A percentile compares a stretch with the other conserved stretches of the same genome.
Evolutionary conservation across 2,888 invertebrate species (phyloP).

Genomic region (Carcina quercana): DNA sequence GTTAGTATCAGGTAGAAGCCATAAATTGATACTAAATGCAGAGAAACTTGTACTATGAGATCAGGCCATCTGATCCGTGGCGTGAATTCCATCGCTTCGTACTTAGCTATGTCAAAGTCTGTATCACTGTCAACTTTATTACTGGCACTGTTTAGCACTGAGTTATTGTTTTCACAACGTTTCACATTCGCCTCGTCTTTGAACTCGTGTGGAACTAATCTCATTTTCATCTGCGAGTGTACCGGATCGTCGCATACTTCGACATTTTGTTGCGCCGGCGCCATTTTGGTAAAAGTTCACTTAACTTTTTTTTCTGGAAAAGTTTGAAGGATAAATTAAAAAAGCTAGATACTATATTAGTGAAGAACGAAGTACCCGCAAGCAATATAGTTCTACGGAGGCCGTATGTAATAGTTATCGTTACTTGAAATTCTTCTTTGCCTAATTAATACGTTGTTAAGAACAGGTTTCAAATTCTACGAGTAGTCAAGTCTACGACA

Average conservation of each 20-base stretch:
- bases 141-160: slow-evolving; percentile 31
- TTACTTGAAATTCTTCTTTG: no score
- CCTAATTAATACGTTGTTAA: no score
- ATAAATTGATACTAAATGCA: slow-evolving; percentile 81
- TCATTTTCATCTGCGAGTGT: slow-evolving; percentile 35
- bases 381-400: no score
- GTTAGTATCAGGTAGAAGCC: slow-evolving; percentile 79
- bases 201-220: slow-evolving; percentile 25
- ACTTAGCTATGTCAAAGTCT: slow-evolving; percentile 52
- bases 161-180: slow-evolving; percentile 41
- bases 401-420: no score
- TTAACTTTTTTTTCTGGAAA: no score
- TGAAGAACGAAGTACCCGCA: no score
- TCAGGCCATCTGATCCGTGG: slow-evolving; percentile 84
- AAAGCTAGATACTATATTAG: no score
- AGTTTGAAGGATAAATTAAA: no score
- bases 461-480: no score
- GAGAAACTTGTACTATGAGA: slow-evolving; percentile 78
- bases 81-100: slow-evolving; percentile 68
- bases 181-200: slow-evolving; percentile 25
- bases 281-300: slow-evolving; percentile 25
- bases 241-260: slow-evolving; percentile 31
- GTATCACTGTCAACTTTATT: slow-evolving; percentile 28
- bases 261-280: slow-evolving; percentile 47
- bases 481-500: no score